phyloP scores from a whole-genome alignment of 2,113 vertebrate species.

The Gymnorhina tibicen region DNA sequence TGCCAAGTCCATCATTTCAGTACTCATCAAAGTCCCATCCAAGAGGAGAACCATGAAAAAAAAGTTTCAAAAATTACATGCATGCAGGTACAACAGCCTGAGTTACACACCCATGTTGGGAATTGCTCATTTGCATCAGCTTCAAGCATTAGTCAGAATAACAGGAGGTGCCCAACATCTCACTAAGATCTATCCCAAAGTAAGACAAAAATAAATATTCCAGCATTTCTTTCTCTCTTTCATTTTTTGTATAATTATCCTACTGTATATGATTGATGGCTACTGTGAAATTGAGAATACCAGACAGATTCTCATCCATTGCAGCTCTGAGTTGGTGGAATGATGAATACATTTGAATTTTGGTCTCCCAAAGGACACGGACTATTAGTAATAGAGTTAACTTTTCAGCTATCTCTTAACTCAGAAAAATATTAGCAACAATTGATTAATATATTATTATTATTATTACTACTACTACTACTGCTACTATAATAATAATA shows the following conservation, averaged over 20 bases:
- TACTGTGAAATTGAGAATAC: neutral
- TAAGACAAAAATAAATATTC: neutral
- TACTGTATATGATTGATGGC: neutral
- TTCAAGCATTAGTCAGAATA: neutral
- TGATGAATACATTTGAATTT: neutral
- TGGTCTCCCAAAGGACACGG: neutral
- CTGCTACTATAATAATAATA: neutral
- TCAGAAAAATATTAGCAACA: neutral
- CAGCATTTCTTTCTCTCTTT: neutral
- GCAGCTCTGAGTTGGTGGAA: neutral
- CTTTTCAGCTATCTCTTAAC: neutral
- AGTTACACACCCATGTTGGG: accelerated
- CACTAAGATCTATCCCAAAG: neutral
- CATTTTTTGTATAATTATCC: neutral
- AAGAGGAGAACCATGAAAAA: neutral
- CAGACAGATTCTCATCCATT: neutral
- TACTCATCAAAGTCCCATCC: neutral
- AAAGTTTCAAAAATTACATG: neutral
- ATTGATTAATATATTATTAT: neutral
- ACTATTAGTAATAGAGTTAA: neutral
- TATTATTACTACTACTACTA: neutral
- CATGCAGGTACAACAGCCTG: neutral
- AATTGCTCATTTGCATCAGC: neutral
- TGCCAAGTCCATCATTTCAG: neutral
- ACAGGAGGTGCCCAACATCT: neutral